phyloP scores from a whole-genome alignment of 1,140 invertebrate genomes.

The Chymomyza costata region DNA sequence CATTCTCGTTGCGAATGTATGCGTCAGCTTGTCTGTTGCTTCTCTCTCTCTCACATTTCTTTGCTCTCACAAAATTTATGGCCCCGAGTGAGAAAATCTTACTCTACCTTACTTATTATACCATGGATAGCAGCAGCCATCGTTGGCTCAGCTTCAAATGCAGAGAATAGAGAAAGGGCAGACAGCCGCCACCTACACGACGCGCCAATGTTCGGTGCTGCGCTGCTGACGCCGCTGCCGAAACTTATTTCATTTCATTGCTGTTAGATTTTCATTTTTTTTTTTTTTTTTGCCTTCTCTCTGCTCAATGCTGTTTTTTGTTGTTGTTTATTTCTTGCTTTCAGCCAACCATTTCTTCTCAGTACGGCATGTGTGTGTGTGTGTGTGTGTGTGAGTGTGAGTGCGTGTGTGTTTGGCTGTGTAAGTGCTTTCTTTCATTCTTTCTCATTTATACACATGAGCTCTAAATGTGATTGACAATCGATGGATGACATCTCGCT shows the following conservation, averaged over 20 bases:
- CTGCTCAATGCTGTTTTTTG: slow-evolving; percentile 17
- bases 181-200: slow-evolving; percentile 41
- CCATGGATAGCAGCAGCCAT: no score
- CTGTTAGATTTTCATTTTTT: slow-evolving; percentile 38
- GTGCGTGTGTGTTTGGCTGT: slow-evolving; percentile 3
- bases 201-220: slow-evolving; percentile 14
- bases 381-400: slow-evolving; percentile 7
- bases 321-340: slow-evolving; percentile 33
- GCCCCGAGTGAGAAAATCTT: no score
- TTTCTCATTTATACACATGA: slow-evolving; percentile 47
- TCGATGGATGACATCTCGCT: slow-evolving; percentile 40
- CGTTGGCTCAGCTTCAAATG: slow-evolving; percentile 7
- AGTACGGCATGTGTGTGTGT: slow-evolving; percentile 21
- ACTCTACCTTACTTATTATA: no score
- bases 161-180: slow-evolving; percentile 7
- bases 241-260: slow-evolving; percentile 46
- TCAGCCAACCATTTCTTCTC: slow-evolving; percentile 42
- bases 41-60: no score
- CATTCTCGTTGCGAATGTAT: no score
- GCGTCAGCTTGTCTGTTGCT: no score
- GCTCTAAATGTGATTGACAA: slow-evolving; percentile 54
- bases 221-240: slow-evolving; percentile 13
- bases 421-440: slow-evolving; percentile 21
- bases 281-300: not conserved
- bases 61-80: no score